Conservation (phyloP, 1,140 invertebrate species). For the Nasonia giraulti region DNA sequence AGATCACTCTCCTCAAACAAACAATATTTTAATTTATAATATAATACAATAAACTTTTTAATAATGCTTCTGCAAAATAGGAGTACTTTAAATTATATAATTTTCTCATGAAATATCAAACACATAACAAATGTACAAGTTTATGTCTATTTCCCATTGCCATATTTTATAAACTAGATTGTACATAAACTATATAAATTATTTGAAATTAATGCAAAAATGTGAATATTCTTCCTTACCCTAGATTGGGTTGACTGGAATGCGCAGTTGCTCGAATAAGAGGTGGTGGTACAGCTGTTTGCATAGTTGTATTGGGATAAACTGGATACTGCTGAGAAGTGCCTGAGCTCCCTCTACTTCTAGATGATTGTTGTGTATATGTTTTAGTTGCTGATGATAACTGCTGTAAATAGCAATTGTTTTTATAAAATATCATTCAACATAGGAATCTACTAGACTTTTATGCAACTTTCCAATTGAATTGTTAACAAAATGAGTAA, state of each 20-base stretch:
- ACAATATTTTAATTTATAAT: too few species aligned
- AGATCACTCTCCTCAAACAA: too few species aligned
- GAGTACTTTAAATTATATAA: too few species aligned
- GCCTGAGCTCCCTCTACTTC: slow-evolving; percentile 66
- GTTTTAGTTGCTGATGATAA: slow-evolving; percentile 62
- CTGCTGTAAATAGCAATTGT: slow-evolving; percentile 60
- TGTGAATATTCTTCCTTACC: slow-evolving; percentile 62
- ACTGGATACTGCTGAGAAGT: slow-evolving; percentile 70
- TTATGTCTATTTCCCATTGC: slow-evolving; percentile 42
- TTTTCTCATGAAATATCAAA: too few species aligned
- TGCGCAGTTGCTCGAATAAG: slow-evolving; percentile 74
- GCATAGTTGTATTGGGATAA: slow-evolving; percentile 72
- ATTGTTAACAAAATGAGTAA: slow-evolving; percentile 6
- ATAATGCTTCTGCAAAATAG: too few species aligned
- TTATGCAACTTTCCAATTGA: slow-evolving; percentile 20
- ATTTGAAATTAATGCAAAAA: slow-evolving; percentile 24
- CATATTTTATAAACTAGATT: slow-evolving; percentile 38
- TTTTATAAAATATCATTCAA: neutral
- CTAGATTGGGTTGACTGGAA: slow-evolving; percentile 71
- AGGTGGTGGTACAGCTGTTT: slow-evolving; percentile 73
- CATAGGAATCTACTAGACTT: neutral
- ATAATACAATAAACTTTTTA: too few species aligned
- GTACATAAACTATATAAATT: slow-evolving; percentile 24
- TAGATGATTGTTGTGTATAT: slow-evolving; percentile 63
- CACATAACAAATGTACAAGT: neutral